phyloP scores from a whole-genome alignment of 2,888 invertebrate species.

The Pherbina coryleti region DNA sequence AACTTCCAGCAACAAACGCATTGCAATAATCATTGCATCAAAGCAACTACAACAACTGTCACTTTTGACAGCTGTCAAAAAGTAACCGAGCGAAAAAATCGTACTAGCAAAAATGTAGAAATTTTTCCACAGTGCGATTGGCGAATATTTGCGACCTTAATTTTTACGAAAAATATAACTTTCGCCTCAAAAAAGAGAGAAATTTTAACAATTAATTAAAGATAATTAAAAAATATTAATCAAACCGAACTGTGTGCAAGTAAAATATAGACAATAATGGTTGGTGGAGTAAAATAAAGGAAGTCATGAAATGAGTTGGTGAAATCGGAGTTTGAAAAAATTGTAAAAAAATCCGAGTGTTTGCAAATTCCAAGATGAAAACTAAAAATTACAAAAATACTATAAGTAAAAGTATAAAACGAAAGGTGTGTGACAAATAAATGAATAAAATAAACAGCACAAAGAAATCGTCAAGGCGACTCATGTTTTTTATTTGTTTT shows the following conservation, averaged over 20 bases:
- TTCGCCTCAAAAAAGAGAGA: not conserved
- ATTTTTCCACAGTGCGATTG: constrained; percentile 45
- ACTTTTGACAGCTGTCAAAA: constrained; percentile 22
- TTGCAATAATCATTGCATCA: not conserved
- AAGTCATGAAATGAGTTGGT: not conserved
- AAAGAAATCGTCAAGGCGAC: constrained; percentile 23
- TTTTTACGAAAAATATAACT: constrained; percentile 28
- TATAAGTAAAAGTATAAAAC: not conserved
- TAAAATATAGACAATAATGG: not conserved
- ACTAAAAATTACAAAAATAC: not conserved
- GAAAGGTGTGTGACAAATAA: not conserved
- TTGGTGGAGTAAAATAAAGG: not conserved
- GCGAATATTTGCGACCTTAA: constrained; percentile 46
- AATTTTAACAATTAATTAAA: not conserved
- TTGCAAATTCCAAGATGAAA: not conserved
- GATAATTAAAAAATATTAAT: not conserved
- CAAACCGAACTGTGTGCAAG: not conserved
- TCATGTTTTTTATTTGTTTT: not conserved
- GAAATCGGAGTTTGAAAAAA: not conserved
- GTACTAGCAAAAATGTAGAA: constrained; percentile 33
- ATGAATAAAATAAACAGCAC: constrained; percentile 8
- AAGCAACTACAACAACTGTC: constrained; percentile 2
- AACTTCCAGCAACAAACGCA: not conserved
- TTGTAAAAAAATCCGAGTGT: not conserved
- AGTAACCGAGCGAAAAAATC: not conserved